phyloP scores from a whole-genome alignment of 2,113 vertebrate species.

The Melanostigma gelatinosum region DNA sequence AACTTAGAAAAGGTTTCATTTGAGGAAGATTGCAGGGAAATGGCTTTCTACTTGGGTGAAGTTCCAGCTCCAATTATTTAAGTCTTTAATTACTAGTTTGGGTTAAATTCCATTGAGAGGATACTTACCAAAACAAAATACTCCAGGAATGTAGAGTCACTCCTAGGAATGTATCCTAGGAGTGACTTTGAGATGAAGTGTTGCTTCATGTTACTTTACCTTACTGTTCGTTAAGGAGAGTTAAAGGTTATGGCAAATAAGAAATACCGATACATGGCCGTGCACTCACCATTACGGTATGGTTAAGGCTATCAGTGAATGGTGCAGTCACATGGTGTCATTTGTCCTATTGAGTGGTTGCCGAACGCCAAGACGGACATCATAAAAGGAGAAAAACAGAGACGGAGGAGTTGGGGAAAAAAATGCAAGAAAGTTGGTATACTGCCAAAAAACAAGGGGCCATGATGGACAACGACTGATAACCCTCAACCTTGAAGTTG shows the following conservation, averaged over 20 bases:
- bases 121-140: not conserved
- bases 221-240: not conserved
- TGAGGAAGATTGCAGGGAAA: constrained; percentile 20
- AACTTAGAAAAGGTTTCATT: constrained; percentile 28
- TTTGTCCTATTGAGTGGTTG: too few relatives aligned
- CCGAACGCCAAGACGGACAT: too few relatives aligned
- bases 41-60: constrained; percentile 9
- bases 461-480: too few relatives aligned
- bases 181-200: not conserved
- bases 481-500: too few relatives aligned
- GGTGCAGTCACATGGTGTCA: too few relatives aligned
- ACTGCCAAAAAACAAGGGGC: too few relatives aligned
- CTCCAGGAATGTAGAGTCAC: not conserved
- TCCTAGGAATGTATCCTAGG: not conserved
- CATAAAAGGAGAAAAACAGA: too few relatives aligned
- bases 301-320: not conserved
- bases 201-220: too few relatives aligned
- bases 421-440: too few relatives aligned
- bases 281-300: too few relatives aligned
- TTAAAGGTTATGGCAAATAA: not conserved
- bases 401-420: too few relatives aligned
- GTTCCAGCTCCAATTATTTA: constrained; percentile 3
- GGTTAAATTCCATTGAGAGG: not conserved
- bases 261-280: not conserved
- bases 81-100: constrained; percentile 25